A percentile compares a stretch with the other conserved stretches of the same genome.
phyloP scores from a whole-genome alignment of 92 coral and sea anemone species.

The Zoanthus sansibaricus region DNA sequence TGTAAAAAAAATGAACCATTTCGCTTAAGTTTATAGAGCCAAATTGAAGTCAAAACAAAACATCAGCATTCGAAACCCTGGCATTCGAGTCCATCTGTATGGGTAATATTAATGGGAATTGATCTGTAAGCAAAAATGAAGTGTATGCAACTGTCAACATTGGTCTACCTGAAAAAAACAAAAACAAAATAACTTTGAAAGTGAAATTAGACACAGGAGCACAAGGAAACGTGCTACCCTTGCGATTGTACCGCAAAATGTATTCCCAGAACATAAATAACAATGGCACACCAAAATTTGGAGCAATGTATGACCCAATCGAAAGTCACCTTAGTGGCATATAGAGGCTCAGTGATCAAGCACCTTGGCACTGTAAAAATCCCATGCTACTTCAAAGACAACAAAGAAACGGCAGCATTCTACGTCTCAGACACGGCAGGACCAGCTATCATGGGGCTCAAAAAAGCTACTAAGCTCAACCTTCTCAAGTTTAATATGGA shows the following conservation, averaged over 20 bases:
- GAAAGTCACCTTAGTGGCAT: not conserved
- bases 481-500: not conserved
- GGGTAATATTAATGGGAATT: not conserved
- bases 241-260: slow-evolving; percentile 47
- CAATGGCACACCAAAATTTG: slow-evolving; percentile 44
- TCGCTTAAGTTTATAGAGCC: too few species aligned
- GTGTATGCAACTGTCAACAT: slow-evolving; percentile 53
- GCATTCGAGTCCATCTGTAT: slow-evolving; percentile 44
- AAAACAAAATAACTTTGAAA: slow-evolving; percentile 40
- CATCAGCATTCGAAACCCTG: slow-evolving; percentile 31
- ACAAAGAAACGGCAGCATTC: slow-evolving; percentile 3
- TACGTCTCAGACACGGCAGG: not conserved
- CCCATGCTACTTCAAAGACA: not conserved
- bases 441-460: not conserved
- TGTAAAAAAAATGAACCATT: not conserved
- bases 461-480: slow-evolving; percentile 4
- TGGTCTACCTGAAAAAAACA: slow-evolving; percentile 1
- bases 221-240: slow-evolving; percentile 31
- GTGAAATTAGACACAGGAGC: slow-evolving; percentile 33
- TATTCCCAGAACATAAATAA: slow-evolving; percentile 40
- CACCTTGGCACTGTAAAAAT: not conserved
- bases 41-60: too few species aligned
- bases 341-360: slow-evolving; percentile 8
- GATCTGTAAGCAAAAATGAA: slow-evolving; percentile 35
- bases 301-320: not conserved